Evolutionary conservation across 1,140 invertebrate species (phyloP).

Genomic region (Drosophila triauraria): DNA sequence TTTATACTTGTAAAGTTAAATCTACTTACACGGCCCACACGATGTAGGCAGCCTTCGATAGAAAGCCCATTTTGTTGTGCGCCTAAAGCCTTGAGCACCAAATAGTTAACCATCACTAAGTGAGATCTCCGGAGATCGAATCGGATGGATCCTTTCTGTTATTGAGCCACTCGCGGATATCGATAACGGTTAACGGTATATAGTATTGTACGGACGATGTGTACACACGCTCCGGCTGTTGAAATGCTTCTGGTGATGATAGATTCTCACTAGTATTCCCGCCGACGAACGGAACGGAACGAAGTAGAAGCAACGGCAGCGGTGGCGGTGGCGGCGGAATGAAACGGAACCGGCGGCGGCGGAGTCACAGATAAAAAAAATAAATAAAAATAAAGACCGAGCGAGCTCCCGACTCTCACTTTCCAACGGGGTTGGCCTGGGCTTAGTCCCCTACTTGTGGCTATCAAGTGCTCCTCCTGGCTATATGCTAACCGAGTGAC

Average conservation of each 20-base stretch:
- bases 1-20: not conserved
- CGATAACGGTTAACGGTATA: constrained; percentile 2
- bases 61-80: constrained; percentile 87
- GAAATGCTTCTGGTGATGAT: constrained; percentile 65
- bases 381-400: not conserved
- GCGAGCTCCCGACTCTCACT: constrained; percentile 18
- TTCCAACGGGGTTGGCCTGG: not conserved
- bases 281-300: constrained; percentile 24
- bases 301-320: constrained; percentile 6
- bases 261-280: constrained; percentile 31
- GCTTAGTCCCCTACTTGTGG: not conserved
- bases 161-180: constrained; percentile 10
- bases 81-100: constrained; percentile 45
- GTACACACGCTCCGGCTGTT: constrained; percentile 49
- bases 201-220: not conserved
- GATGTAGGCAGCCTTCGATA: constrained; percentile 90
- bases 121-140: constrained; percentile 22
- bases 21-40: constrained; percentile 90
- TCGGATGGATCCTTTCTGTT: constrained; percentile 6
- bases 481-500: constrained; percentile 30
- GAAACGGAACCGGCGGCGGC: constrained; percentile 36
- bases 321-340: constrained; percentile 10
- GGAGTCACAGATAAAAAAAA: constrained; percentile 42
- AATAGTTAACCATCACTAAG: constrained; percentile 60
- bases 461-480: constrained; percentile 1